phyloP scores from a whole-genome alignment of 1,140 invertebrate genomes.

The Drosophila azteca region DNA sequence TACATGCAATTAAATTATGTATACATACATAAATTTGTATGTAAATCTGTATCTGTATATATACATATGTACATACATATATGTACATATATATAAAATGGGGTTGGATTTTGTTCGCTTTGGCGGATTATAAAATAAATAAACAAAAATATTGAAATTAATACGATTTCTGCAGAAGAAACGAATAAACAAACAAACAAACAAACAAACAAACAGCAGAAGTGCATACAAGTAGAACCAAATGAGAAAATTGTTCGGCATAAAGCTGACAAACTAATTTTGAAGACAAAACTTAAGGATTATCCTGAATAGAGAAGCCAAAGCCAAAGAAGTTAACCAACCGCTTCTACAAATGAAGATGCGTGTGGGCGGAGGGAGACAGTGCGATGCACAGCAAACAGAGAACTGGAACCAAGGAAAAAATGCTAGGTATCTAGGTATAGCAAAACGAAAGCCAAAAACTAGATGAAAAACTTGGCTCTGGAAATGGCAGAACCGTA shows the following conservation, averaged over 20 bases:
- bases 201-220: constrained; percentile 15
- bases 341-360: constrained; percentile 47
- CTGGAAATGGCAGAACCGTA: constrained; percentile 33
- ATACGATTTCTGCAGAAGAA: constrained; percentile 20
- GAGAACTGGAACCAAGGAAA: constrained; percentile 35
- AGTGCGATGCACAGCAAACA: not conserved
- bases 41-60: too few species aligned
- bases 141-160: too few species aligned
- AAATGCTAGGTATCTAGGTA: too few species aligned
- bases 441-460: constrained; percentile 42
- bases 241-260: constrained; percentile 3
- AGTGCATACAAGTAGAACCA: constrained; percentile 18
- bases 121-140: not conserved
- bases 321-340: constrained; percentile 47
- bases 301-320: too few species aligned
- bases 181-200: constrained; percentile 13
- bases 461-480: constrained; percentile 75
- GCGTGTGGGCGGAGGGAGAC: constrained; percentile 62
- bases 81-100: constrained; percentile 14
- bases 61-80: not conserved
- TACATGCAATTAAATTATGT: not conserved
- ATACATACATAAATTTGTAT: too few species aligned
- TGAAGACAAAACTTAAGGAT: constrained; percentile 10
- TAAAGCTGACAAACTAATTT: constrained; percentile 20
- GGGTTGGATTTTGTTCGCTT: not conserved